phyloP scores from a whole-genome alignment of 1,140 invertebrate genomes.

The Scaptomyza graminum region DNA sequence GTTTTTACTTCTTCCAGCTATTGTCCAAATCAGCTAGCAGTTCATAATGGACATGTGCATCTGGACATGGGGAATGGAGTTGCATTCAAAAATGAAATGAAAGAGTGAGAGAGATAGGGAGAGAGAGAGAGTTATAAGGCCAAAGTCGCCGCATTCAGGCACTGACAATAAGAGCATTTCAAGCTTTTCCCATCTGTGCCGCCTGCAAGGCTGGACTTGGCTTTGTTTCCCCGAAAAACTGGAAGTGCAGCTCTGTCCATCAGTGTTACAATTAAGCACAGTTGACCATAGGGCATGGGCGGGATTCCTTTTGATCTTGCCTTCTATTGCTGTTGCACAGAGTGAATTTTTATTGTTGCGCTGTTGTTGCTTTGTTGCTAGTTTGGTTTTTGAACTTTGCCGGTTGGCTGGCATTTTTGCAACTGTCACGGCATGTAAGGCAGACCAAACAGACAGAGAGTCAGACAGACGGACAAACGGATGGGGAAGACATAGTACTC shows the following conservation, averaged over 20 bases:
- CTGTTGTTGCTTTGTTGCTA: slow-evolving; percentile 13
- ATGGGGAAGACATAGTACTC: not conserved
- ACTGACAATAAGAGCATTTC: slow-evolving; percentile 38
- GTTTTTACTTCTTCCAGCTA: slow-evolving; percentile 55
- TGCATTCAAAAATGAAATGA: slow-evolving; percentile 35
- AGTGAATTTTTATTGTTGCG: slow-evolving; percentile 9
- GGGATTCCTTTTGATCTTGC: slow-evolving; percentile 17
- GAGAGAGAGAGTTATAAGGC: not conserved
- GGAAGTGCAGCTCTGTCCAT: slow-evolving; percentile 30
- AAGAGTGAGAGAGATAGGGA: not conserved
- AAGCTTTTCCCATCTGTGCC: slow-evolving; percentile 33
- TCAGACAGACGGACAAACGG: not conserved
- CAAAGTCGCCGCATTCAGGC: slow-evolving; percentile 21
- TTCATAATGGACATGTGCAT: slow-evolving; percentile 64
- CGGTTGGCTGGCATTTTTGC: slow-evolving; percentile 16
- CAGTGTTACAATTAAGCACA: slow-evolving; percentile 48
- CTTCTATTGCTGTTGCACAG: not conserved
- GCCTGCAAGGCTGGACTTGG: slow-evolving; percentile 7
- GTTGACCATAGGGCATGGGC: slow-evolving; percentile 20
- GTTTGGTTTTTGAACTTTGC: slow-evolving; percentile 24
- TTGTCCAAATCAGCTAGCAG: slow-evolving; percentile 50
- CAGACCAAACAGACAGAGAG: not conserved
- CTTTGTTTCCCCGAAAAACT: slow-evolving; percentile 31
- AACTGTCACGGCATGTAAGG: not conserved
- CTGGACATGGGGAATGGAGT: slow-evolving; percentile 34